A percentile compares a stretch with the other conserved stretches of the same genome.
Conservation (phyloP, 2,113 vertebrate genomes). For the Rhagologus leucostigma region DNA sequence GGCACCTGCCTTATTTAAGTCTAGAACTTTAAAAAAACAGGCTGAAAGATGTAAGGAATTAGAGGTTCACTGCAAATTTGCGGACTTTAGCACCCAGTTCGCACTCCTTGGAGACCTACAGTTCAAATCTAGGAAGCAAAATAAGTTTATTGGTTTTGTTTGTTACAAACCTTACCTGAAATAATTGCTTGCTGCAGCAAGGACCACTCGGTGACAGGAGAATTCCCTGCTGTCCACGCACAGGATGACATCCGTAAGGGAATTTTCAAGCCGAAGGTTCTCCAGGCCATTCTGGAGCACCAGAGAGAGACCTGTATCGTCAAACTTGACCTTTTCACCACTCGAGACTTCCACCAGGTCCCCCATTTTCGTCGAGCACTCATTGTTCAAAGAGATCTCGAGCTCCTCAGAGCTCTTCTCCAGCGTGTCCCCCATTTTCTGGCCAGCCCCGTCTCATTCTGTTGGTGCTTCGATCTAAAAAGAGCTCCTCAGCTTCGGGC, state of each 20-base stretch:
- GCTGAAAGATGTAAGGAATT: not conserved
- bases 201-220: slow-evolving; percentile 89
- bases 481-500: slow-evolving; percentile 55
- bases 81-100: not conserved
- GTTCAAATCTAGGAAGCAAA: not conserved
- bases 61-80: not conserved
- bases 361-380: slow-evolving; percentile 49
- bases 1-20: not conserved
- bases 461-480: slow-evolving; percentile 59
- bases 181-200: slow-evolving; percentile 94
- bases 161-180: slow-evolving; percentile 84
- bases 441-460: slow-evolving; percentile 56
- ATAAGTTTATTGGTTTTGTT: not conserved
- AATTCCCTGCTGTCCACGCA: slow-evolving; percentile 85
- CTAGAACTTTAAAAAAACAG: not conserved
- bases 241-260: slow-evolving; percentile 88
- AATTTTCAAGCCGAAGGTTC: slow-evolving; percentile 84
- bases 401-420: slow-evolving; percentile 83
- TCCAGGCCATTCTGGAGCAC: slow-evolving; percentile 90
- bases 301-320: slow-evolving; percentile 84
- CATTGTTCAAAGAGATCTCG: slow-evolving; percentile 40
- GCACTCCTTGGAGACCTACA: not conserved
- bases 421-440: slow-evolving; percentile 81
- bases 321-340: slow-evolving; percentile 75
- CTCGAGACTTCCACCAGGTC: slow-evolving; percentile 70